Evolutionary conservation across 2,113 vertebrate genomes (phyloP), one percentile per base, ranked within the genome.

Genomic region (Malurus cyaneus): DNA sequence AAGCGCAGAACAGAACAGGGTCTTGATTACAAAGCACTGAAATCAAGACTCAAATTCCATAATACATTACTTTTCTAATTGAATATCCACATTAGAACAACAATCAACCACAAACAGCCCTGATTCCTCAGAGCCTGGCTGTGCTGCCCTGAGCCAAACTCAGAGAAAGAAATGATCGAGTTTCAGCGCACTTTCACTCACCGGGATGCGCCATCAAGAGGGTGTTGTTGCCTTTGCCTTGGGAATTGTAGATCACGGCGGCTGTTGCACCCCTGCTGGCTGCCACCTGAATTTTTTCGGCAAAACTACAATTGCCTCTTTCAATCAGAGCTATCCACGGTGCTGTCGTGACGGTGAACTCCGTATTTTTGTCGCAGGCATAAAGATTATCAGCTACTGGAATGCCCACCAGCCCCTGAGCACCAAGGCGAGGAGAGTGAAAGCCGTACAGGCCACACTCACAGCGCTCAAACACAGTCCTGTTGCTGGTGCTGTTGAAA

Each of bases 241-340:
- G 79, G 5, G 25, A 18, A 5, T 99, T 99, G 78, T 98, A 99
- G 97, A 99, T 98, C 69, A 99, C 98, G 31, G 98, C 99, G 14
- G 97, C 99, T 3, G 92, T 73, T 2, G 99, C 98, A 9, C 86
- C 98, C 18, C 88, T 97, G 47, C 24, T 84, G 72, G 93, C 50
- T 1, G 98, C 99, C 26, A 88, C 94, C 3, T 95, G 92, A 39
- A 99, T 99, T 97, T 99, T 99, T 66, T 98, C 96, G 3, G 98
- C 96, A 94, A 99, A 98, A 42, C 88, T 98, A 84, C 99, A 99
- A 78, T 98, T 98, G 32, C 99, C 99, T 85, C 98, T 97, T 97
- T 99, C 98, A 9, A 99, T 97, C 64, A 99, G 97, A 0, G 99
- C 99, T 73, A 99, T 98, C 99, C 99, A 99, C 0, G 97, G 94